Base-by-base conservation (phyloP, 2,113 vertebrate genomes). In the Talpa occidentalis region DNA sequence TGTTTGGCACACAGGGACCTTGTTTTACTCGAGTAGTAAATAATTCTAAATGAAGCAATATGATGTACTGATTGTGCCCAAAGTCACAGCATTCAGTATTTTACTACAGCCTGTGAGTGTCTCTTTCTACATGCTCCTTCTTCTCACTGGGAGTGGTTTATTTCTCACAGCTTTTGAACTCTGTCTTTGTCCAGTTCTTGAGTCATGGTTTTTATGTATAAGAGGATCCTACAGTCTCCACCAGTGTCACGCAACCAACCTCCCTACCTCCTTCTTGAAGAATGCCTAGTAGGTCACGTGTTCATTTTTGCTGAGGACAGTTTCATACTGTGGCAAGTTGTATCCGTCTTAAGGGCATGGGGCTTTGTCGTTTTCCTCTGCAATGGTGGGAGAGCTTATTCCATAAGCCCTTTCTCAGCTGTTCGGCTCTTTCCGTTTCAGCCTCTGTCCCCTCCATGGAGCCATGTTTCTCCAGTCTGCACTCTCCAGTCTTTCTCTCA, bases 21-120 rank as follows among this genome's bases (percentile, higher is more conserved):
- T 93, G 84, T 95, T 5, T 42, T 96, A 98, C 86, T 2, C 0
- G 0, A 94, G 83, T 91, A 97, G 92, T 93, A 92, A 96, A 62
- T 93, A 94, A 70, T 90, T 88, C 56, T 94, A 84, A 84, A 76
- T 90, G 96, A 97, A 96, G 88, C 80, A 88, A 54, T 89, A 73
- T 87, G 96, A 90, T 90, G 56, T 72, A 54, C 74, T 11, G 52
- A 89, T 70, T 74, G 28, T 70, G 47, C 76, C 60, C 44, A 30
- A 3, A 95, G 94, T 91, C 66, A 24, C 69, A 77, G 24, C 49
- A 47, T 67, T 86, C 52, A 32, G 35, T 47, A 7, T 76, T 90
- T 82, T 52, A 56, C 87, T 49, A 40, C 6, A 32, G 91, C 35
- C 90, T 42, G 54, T 42, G 62, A 79, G 80, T 26, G 0, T 72